These are phyloP conservation scores for Harpalus rufipes DNA, from an alignment of 2,888 invertebrate genomes.

Conservation along the genomic window DNA sequence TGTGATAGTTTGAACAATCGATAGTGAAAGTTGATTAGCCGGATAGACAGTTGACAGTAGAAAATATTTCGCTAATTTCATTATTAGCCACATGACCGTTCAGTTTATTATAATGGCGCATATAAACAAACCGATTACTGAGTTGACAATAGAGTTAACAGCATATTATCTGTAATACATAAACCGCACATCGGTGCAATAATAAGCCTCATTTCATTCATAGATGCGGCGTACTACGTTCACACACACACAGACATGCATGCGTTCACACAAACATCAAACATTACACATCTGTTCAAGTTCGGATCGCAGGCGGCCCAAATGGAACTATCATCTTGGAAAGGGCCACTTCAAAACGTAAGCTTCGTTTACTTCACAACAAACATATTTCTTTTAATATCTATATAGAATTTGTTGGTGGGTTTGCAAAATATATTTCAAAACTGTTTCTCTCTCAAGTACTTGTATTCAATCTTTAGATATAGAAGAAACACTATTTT, in stretches of 20 bases:
- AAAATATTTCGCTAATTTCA: constrained; percentile 56
- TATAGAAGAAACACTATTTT: no score
- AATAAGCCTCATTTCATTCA: constrained; percentile 67
- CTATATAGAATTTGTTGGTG: no score
- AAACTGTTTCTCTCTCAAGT: no score
- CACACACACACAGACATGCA: constrained; percentile 37
- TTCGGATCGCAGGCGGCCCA: background rate
- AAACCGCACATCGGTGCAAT: constrained; percentile 67
- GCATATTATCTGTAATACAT: constrained; percentile 67
- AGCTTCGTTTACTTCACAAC: background rate
- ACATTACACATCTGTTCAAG: constrained; percentile 47
- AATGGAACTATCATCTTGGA: background rate
- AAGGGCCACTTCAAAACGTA: background rate
- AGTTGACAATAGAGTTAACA: constrained; percentile 66
- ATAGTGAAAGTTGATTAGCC: constrained; percentile 23
- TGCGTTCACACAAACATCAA: constrained; percentile 45
- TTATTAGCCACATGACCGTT: constrained; percentile 51
- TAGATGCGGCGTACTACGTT: constrained; percentile 63
- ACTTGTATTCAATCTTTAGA: no score
- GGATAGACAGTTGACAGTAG: constrained; percentile 42
- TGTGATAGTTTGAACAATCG: background rate
- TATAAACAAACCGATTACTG: constrained; percentile 66
- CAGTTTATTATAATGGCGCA: constrained; percentile 62
- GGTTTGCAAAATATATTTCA: no score
- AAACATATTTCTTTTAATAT: background rate